Base-by-base conservation (phyloP, 2,113 vertebrate species). In the Sebastes schlegelii region DNA sequence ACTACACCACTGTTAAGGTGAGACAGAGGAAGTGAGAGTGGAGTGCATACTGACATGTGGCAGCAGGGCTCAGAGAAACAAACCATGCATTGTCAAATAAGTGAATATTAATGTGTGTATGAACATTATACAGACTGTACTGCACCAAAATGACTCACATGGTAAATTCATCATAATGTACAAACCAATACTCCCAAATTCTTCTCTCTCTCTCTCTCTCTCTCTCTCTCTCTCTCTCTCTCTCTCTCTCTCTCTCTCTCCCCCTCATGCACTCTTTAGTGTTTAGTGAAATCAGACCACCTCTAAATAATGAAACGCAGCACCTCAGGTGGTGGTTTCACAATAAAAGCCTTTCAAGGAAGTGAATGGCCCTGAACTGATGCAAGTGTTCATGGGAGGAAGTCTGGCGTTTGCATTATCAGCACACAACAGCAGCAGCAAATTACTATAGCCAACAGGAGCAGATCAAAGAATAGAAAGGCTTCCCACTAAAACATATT, bases 1-100 rank as follows among this genome's bases (percentile, higher is more conserved):
- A 99, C 96, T 99, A 98, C 91, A 99, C 98, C 17, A 98, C 97
- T 0, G 90, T 99, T 67, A 98, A 97, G 97, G 98, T 85, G 61
- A 84, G 60, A 12, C 21, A 10, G 61, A 42, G 21, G n/a, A 57
- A 13, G 52, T 34, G 34, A 34, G 34, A 34, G 34, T 34, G 34
- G 3, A 34, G 34, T 17, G 64, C 2, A 5, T 9, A 6, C 16
- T 43, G 62, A 40, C 60, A 6, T 42, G 34, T 40, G 14, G 57
- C 23, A 60, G 23, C 3, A 34, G 34, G 34, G 9, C 19, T 16
- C 23, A 8, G 16, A 4, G 8, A 9, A 17, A 62, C 26, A 8
- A 5, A 10, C 14, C 14, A 17, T 17, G 10, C 14, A 7, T 40
- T 19, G 40, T 8, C 14, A 40, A 61, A 34, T 63, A 42, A 34